Evolutionary conservation across 2,888 invertebrate species (phyloP), one percentile per base, ranked within the genome.

Genomic region (Chorisops tibialis): DNA sequence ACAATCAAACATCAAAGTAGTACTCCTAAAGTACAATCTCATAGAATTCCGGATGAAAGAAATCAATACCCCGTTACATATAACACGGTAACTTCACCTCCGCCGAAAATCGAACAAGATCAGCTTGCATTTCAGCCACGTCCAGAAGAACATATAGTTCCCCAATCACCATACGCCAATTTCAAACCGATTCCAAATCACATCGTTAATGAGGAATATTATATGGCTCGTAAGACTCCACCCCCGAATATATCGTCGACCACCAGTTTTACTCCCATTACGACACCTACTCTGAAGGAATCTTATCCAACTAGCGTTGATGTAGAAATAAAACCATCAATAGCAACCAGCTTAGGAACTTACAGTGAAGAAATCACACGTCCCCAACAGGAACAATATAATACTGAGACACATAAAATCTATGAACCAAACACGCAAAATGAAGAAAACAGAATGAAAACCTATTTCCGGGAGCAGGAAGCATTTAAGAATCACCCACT

Each of bases 191-290:
- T 68, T 58, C 72, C 72, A 4, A 77, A 75, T 51, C 74, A 76
- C 62, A 73, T 76, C 24, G 69, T 71, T 0, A 71, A 70, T 38
- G 78, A 78, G 51, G 76, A 78, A 52, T 76, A 74, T 67, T 77
- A 70, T 59, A 72, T 71, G 16, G 50, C 58, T 30, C 48, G 35
- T 16, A 63, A 60, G 11, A 18, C 18, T 14, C 5, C 68, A 60
- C 69, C 67, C 39, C 65, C 66, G 2, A 56, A 66, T 4, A 63
- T 68, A 3, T 62, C 66, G 0, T 71, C 73, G n/a, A 74, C 78
- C 1, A 74, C 77, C 59, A 74, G 77, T 11, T 74, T 73, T 1
- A 77, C 81, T 0, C 79, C 79, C 22, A 79, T 80, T 62, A 80
- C 71, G 2, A 69, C 76, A 77, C 65, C 81, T 68, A 71, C 82